Conservation (phyloP, 2,113 vertebrate genomes). For the Seriola rivoliana region DNA sequence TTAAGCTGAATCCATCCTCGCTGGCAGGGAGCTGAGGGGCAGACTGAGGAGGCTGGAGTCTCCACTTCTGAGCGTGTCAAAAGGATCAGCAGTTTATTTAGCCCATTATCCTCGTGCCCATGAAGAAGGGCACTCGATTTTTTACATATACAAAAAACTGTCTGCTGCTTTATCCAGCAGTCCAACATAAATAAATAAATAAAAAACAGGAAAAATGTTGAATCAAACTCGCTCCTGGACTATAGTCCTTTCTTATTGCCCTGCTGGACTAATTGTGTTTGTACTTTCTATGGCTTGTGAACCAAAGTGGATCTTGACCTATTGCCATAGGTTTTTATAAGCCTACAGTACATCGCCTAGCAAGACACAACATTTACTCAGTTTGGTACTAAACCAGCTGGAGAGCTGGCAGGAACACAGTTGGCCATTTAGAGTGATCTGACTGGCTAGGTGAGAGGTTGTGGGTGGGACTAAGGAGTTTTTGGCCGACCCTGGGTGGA, state of each 20-base stretch:
- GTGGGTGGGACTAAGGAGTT: neutral
- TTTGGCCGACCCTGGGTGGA: neutral
- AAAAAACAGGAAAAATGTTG: constrained; percentile 4
- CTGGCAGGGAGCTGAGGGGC: neutral
- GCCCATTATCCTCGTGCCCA: constrained; percentile 13
- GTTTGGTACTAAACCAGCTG: neutral
- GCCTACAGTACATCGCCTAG: neutral
- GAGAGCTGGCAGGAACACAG: neutral
- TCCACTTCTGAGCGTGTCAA: neutral
- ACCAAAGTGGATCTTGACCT: constrained; percentile 10
- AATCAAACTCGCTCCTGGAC: constrained; percentile 7
- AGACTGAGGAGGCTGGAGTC: neutral
- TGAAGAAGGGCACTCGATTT: constrained; percentile 9
- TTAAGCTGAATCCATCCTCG: constrained; percentile 12
- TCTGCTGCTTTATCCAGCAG: constrained; percentile 11
- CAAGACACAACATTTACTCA: neutral
- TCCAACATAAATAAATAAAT: constrained; percentile 7
- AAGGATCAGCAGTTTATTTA: constrained; percentile 35
- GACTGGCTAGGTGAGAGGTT: constrained; percentile 13
- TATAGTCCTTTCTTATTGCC: neutral
- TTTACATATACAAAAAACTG: constrained; percentile 41
- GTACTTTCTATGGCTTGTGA: constrained; percentile 16
- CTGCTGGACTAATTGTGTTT: constrained; percentile 13
- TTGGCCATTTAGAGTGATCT: neutral
- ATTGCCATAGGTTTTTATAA: constrained; percentile 14